A percentile compares a stretch with the other conserved stretches of the same genome.
Conservation (phyloP, 2,888 invertebrate genomes). For the Noctua fimbriata region DNA sequence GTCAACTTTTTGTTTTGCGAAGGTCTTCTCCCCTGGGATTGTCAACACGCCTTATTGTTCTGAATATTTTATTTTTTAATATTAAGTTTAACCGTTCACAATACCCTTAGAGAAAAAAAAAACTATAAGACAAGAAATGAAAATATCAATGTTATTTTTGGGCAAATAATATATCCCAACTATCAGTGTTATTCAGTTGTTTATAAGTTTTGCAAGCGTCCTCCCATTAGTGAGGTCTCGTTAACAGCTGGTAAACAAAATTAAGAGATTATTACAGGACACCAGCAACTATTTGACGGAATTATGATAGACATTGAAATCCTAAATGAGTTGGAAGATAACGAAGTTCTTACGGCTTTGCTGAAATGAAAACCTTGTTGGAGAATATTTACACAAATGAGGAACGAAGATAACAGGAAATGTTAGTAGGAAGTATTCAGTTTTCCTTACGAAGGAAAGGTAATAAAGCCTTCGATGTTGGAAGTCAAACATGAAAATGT, state of each 20-base stretch:
- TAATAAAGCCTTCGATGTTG: not conserved
- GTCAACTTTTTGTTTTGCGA: not conserved
- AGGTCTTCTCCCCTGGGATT: not conserved
- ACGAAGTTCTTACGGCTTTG: conserved; percentile 21
- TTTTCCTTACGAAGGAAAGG: not conserved
- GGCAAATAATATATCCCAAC: too few species aligned
- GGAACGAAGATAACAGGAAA: conserved; percentile 5
- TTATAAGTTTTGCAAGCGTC: conserved; percentile 70
- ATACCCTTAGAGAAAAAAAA: too few species aligned
- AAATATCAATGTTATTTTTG: too few species aligned
- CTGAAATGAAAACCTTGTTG: conserved; percentile 40
- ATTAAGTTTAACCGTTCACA: too few species aligned
- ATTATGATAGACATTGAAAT: conserved; percentile 44
- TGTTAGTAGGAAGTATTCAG: not conserved
- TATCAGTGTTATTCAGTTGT: conserved; percentile 78
- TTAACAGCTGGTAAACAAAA: conserved; percentile 74
- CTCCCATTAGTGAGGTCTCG: conserved; percentile 71
- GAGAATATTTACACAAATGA: conserved; percentile 23
- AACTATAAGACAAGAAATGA: too few species aligned
- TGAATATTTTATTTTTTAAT: not conserved
- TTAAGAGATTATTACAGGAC: conserved; percentile 67
- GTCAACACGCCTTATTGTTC: not conserved
- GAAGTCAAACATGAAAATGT: not conserved
- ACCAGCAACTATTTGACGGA: conserved; percentile 11
- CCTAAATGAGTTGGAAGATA: conserved; percentile 47